Evolutionary conservation across 2,888 invertebrate species (phyloP), one percentile per base, ranked within the genome.

Genomic region (Aphodius sticticus): DNA sequence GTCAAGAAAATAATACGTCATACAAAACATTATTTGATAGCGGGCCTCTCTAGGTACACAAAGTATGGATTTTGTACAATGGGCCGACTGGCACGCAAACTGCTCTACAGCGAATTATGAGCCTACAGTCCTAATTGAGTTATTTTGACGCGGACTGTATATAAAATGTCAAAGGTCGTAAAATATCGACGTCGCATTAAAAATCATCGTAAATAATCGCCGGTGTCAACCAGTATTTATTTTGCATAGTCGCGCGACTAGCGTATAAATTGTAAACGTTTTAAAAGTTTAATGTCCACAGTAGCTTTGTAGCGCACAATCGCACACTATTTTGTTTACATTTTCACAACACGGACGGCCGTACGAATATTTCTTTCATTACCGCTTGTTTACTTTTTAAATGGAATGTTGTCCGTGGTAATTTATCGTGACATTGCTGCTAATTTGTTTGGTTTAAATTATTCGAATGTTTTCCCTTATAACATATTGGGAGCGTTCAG

Each of bases 141-240:
- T 53, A 53, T 53, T 53, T 53, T 53, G 53, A 53, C 53, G 12
- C 53, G 53, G 53, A 53, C 2, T 53, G 53, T 53, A 53, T 53
- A 53, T 53, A 53, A 53, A 53, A 53, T 53, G 53, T 53, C 53
- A 53, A 53, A 53, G 53, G 53, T 53, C 53, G 53, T 53, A 53
- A 53, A 53, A 53, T 5, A 53, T 53, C 53, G 53, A 53, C 53
- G 53, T 53, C 12, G 53, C 6, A 3, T 53, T 53, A 53, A 53
- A 53, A 53, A 53, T 53, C 53, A 53, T 53, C 53, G 53, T 53
- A 53, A 53, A 53, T 53, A 53, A 53, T 53, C 7, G 53, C 53
- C 53, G 53, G 53, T 53, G 53, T 53, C 53, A 53, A 12, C 53
- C 53, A 9, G 53, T 53, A 53, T 53, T 53, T 53, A 53, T 53